Evolutionary conservation across 2,797 vertebrate genomes (phyloP), one percentile per base, ranked within the genome.

Genomic region (Xenops minutus): DNA sequence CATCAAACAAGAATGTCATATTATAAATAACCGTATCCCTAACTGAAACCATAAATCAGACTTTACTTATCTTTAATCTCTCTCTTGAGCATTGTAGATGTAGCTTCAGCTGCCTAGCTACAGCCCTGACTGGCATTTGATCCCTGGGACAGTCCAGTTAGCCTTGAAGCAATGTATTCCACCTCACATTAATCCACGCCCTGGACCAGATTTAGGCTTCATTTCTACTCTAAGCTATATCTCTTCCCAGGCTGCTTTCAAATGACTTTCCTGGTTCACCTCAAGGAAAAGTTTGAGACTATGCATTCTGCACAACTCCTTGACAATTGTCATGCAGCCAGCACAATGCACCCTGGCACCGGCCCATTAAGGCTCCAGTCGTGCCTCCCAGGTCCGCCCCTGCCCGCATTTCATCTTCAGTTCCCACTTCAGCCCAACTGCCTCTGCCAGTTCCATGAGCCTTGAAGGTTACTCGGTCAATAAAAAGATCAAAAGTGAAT

Each of bases 11-110:
- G 79, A 88, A 91, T 95, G 92, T 84, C 78, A 51, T 84, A 69
- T 93, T 93, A 93, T 93, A 97, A 95, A 95, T 93, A 97, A 78
- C 82, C n/a, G 58, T 93, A 88, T 78, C 59, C 69, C 83, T 84
- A 96, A 91, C 87, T 34, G 79, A 95, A 94, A 76, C 51, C 27
- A 95, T 95, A 96, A 93, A 95, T 95, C 95, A 95, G 85, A 81
- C 20, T 92, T 95, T 84, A 85, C 88, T 94, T 92, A 75, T 93
- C 76, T 95, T 93, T 93, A 93, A 94, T 95, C 79, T 95, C 66
- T 95, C 88, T 95, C 95, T 86, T 86, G 93, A 95, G 94, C 46
- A 69, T 76, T 86, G 73, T 27, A 94, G 83, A 90, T 78, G 76
- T 63, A 75, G 39, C 66, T 78, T 92, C 79, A 76, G 79, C 72